Base-by-base conservation (phyloP, 2,113 vertebrate species). In the Zeus faber region DNA sequence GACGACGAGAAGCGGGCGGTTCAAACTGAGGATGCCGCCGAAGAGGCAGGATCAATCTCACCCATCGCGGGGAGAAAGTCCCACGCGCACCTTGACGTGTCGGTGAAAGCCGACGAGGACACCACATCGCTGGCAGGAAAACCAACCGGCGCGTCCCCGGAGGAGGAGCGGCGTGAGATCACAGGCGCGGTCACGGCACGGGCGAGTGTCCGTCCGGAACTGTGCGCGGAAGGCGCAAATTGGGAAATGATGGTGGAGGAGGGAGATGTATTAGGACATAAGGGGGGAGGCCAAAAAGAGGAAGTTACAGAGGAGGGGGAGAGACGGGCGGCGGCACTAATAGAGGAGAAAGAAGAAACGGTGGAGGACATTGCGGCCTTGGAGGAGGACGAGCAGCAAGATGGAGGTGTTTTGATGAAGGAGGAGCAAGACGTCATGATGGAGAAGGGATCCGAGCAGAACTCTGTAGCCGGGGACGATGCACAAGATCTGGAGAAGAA, bases 221-320 rank as follows among this genome's bases (percentile, higher is more conserved):
- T 56, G 26, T 31, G 16, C 1, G 0, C 37, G 5, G 53, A 56
- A 3, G 17, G 22, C 2, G 70, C 61, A 58, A 55, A 70, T 44
- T 82, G 72, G 74, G 74, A 85, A 50, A 63, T 37, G 47, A 69
- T 83, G 72, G 59, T 77, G 17, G 66, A 84, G 25, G 73, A 84
- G 65, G 27, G 40, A n/a, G 58, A 40, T 5, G 27, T 65, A 2
- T 57, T 60, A 35, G 39, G 20, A 6, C 21, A 35, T 44, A 39
- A 46, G 49, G 2, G 26, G 45, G 31, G 35, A 59, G 18, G 33
- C 33, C 6, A 1, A 7, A 6, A 31, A 27, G 17, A 23, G 8
- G 3, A 41, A 24, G 26, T 7, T 29, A 61, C 7, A 43, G 39
- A 13, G 14, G 53, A 52, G 35, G 47, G 14, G 8, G 55, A 18